A percentile compares a stretch with the other conserved stretches of the same genome.
Conservation (phyloP, 2,888 invertebrate genomes). For the Terebella lapidaria region DNA sequence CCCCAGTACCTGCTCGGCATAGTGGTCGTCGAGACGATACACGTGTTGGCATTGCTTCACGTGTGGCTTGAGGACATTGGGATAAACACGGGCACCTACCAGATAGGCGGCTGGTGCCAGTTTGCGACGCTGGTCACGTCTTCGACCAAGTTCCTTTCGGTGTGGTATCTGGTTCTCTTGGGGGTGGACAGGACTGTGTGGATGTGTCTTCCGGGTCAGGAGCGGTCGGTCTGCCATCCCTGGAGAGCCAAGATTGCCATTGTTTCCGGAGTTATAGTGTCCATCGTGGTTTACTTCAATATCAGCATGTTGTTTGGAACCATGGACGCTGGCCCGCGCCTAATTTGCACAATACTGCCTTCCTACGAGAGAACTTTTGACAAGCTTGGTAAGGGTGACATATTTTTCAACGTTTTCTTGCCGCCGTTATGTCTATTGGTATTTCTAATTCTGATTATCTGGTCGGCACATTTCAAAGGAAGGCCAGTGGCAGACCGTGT, state of each 20-base stretch:
- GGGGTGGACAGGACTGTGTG: not conserved
- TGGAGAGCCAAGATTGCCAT: not conserved
- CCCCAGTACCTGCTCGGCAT: not conserved
- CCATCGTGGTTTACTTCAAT: constrained; percentile 3
- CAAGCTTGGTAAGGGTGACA: not conserved
- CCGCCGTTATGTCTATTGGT: not conserved
- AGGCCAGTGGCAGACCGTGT: no score
- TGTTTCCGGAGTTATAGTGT: not conserved
- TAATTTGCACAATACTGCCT: not conserved
- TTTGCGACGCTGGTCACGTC: not conserved
- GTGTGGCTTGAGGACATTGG: not conserved
- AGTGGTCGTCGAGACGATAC: not conserved
- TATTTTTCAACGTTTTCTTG: not conserved
- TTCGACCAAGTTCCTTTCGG: not conserved
- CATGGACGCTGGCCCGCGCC: not conserved
- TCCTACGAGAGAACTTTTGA: not conserved
- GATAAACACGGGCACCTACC: not conserved
- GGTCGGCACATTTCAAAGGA: no score
- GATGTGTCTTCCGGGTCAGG: not conserved
- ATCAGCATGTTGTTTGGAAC: not conserved
- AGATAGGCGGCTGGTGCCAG: constrained; percentile 1
- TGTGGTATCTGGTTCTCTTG: not conserved
- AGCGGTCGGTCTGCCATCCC: not conserved
- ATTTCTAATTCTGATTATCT: not conserved
- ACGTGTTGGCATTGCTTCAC: not conserved